Base-by-base conservation (phyloP, 1,140 invertebrate genomes). In the Apocrypta bakeri region DNA sequence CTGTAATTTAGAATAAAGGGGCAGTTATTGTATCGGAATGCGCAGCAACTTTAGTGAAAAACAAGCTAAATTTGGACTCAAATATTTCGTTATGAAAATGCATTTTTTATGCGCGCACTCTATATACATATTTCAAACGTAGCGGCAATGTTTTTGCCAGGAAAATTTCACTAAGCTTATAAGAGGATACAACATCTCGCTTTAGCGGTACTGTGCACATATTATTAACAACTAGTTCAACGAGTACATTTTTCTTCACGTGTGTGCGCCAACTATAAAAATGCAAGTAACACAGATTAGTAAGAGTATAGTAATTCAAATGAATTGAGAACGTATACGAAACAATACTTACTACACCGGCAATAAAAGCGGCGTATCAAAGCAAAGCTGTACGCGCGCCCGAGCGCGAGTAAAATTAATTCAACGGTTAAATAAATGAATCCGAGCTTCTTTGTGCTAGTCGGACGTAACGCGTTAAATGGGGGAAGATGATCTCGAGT, bases 21-120 rank as follows among this genome's bases (percentile, higher is more conserved):
- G 17, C n/a, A 61, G n/a, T 73, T 29, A 73, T 73, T 81, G 17
- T 81, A 81, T 29, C 27, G 27, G 56, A 76, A 25, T 25, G 63
- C 12, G 3, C 6, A 0, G 17, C 29, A 61, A 61, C n/a, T 27
- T 6, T 27, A 56, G 72, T 12, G 73, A 75, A 75, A 75, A 27
- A 27, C 31, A 0, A 64, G 25, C 31, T 12, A 14, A 69, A 69
- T 69, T 12, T 21, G 6, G 17, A 33, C 21, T 27, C 17, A 12
- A 33, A 69, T 37, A 33, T 33, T 37, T 69, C 33, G 9, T 9
- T 9, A 33, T 69, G 21, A 69, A 69, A 3, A 66, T 77, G 31
- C n/a, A 2, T 76, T 4, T 64, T 75, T 24, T n/a, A n/a, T n/a
- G n/a, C n/a, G n/a, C n/a, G n/a, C n/a, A n/a, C n/a, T n/a, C n/a